phyloP scores from a whole-genome alignment of 2,797 vertebrate genomes.

The Myotis vivesi region DNA sequence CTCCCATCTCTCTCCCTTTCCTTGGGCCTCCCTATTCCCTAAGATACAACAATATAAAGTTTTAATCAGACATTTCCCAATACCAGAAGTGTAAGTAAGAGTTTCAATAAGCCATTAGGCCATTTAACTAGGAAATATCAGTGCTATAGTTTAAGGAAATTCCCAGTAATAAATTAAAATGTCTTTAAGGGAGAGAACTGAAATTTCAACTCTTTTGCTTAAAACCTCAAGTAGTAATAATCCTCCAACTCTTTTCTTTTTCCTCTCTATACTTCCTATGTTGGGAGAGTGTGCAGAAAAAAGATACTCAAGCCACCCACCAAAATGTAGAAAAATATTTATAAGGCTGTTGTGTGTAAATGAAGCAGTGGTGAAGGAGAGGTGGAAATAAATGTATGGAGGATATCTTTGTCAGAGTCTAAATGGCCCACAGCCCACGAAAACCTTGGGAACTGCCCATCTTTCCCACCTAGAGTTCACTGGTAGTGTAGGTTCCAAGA shows the following conservation, averaged over 20 bases:
- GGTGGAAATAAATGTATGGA: background rate
- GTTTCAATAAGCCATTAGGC: background rate
- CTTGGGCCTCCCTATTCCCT: background rate
- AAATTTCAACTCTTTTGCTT: background rate
- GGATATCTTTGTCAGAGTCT: background rate
- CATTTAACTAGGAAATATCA: background rate
- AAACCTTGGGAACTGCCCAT: background rate
- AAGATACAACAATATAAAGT: background rate
- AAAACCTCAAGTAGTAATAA: background rate
- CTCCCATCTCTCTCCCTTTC: background rate
- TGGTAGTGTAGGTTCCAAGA: background rate
- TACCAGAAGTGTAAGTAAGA: background rate
- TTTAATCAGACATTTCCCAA: background rate
- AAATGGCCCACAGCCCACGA: background rate
- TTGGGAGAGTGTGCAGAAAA: background rate
- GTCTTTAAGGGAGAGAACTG: background rate
- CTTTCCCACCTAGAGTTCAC: background rate
- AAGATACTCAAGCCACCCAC: background rate
- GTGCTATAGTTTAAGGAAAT: background rate
- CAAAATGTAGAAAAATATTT: background rate
- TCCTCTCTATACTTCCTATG: background rate
- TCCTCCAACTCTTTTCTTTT: background rate
- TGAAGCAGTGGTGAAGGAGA: background rate
- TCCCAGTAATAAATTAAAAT: background rate
- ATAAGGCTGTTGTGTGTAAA: background rate